Conservation (phyloP, 2,888 invertebrate genomes). For the Ichneumon xanthorius region DNA sequence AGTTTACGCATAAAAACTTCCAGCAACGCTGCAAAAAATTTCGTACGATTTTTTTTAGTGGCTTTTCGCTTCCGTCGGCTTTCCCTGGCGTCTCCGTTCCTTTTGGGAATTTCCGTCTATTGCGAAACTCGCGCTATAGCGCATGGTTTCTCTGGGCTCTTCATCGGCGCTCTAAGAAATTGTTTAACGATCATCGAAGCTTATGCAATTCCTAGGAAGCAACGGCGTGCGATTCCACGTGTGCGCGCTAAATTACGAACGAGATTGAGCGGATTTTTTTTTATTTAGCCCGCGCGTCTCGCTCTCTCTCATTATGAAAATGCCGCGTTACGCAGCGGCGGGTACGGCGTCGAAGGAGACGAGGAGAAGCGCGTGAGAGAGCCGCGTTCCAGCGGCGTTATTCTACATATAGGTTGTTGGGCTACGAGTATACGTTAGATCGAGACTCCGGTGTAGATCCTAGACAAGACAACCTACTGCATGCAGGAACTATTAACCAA, state of each 20-base stretch:
- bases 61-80: neutral
- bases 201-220: slow-evolving; percentile 58
- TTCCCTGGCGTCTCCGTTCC: slow-evolving; percentile 8
- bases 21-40: too few relatives aligned
- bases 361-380: slow-evolving; percentile 66
- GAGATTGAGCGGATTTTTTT: slow-evolving; percentile 51
- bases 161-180: slow-evolving; percentile 31
- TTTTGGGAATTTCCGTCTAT: slow-evolving; percentile 30
- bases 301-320: slow-evolving; percentile 69
- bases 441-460: slow-evolving; percentile 39
- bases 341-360: slow-evolving; percentile 48
- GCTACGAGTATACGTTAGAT: slow-evolving; percentile 22
- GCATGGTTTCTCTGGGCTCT: neutral
- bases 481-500: slow-evolving; percentile 66
- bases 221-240: slow-evolving; percentile 11
- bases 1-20: too few relatives aligned
- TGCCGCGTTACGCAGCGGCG: slow-evolving; percentile 50
- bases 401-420: slow-evolving; percentile 27
- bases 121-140: slow-evolving; percentile 51
- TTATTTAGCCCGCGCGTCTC: slow-evolving; percentile 64
- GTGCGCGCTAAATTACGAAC: slow-evolving; percentile 47
- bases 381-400: slow-evolving; percentile 63
- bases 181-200: slow-evolving; percentile 38
- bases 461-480: slow-evolving; percentile 43
- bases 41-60: too few relatives aligned